These are phyloP conservation scores for Pseudomyrmex cubaensis DNA, from an alignment of 1,140 invertebrate species.

Conservation along the genomic window DNA sequence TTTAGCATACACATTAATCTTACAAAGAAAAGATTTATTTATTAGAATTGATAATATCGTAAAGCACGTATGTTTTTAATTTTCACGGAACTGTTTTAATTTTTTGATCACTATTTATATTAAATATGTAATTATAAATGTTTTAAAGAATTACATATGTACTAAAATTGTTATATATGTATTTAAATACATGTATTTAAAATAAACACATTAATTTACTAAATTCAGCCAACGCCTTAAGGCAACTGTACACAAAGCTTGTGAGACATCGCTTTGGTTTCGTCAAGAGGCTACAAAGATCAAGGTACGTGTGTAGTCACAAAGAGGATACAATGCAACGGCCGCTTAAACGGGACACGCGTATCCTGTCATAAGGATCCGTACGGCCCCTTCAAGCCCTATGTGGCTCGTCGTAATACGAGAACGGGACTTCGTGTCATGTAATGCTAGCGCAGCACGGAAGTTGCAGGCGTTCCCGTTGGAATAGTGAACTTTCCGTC, in stretches of 20 bases:
- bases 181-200: background rate
- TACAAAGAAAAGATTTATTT: background rate
- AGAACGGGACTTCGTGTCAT: conserved; percentile 71
- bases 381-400: conserved; percentile 30
- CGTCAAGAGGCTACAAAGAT: conserved; percentile 24
- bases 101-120: background rate
- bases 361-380: conserved; percentile 68
- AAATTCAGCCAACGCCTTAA: background rate
- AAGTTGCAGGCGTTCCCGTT: conserved; percentile 64
- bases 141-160: too few species aligned
- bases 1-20: conserved; percentile 1
- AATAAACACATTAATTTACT: background rate
- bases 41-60: background rate
- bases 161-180: too few species aligned
- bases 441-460: conserved; percentile 68
- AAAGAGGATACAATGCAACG: conserved; percentile 53
- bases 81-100: background rate
- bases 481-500: conserved; percentile 61
- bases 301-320: conserved; percentile 26
- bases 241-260: background rate
- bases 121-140: background rate
- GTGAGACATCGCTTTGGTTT: conserved; percentile 37
- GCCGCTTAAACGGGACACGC: conserved; percentile 55
- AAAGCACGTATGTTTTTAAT: background rate
- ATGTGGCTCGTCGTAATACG: conserved; percentile 68